These are phyloP conservation scores for Oithona nana DNA, from an alignment of 2,888 invertebrate species.

Conservation along the genomic window DNA sequence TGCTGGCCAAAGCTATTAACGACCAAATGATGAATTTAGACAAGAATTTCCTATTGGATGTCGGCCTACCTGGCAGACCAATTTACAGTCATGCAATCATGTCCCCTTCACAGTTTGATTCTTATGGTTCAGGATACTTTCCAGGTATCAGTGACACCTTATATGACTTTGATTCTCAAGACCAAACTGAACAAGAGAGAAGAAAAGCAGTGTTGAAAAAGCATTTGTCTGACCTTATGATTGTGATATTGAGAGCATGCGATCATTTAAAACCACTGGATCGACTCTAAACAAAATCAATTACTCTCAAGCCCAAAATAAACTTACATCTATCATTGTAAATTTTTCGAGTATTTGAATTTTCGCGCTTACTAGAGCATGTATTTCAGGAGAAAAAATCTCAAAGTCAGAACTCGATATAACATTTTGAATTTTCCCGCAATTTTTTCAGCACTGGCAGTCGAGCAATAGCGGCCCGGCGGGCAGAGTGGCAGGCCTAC, in stretches of 20 bases:
- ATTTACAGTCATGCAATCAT: slow-evolving; percentile 11
- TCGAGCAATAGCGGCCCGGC: no score
- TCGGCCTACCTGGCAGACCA: not conserved
- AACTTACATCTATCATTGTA: no score
- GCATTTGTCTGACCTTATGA: slow-evolving; percentile 11
- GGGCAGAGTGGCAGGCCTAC: no score
- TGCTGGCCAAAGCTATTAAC: not conserved
- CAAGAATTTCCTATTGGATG: not conserved
- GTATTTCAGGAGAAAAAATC: no score
- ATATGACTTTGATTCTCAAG: not conserved
- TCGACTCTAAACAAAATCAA: no score
- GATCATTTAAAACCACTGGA: not conserved
- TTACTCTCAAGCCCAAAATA: no score
- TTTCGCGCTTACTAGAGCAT: no score
- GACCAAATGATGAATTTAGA: slow-evolving; percentile 12
- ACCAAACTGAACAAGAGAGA: not conserved
- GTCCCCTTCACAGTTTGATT: slow-evolving; percentile 1
- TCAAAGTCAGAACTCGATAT: no score
- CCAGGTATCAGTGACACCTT: not conserved
- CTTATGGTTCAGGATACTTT: slow-evolving; percentile 2
- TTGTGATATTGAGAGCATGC: not conserved
- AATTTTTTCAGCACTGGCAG: no score
- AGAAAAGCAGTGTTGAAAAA: not conserved
- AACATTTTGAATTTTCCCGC: no score
- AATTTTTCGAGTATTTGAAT: no score